Conservation (phyloP, 2,113 vertebrate species). For the Theropithecus gelada region DNA sequence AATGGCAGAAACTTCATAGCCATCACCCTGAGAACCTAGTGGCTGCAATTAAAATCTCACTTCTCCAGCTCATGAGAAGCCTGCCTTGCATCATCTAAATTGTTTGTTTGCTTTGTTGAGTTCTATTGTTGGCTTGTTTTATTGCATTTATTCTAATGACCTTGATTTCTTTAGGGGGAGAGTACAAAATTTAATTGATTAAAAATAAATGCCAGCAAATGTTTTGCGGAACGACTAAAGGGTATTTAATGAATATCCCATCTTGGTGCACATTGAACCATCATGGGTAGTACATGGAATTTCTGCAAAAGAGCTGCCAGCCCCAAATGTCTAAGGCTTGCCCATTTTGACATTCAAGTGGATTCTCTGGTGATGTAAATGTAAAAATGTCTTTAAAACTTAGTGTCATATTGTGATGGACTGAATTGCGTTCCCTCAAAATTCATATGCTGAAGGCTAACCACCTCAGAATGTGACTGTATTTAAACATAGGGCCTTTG, state of each 20-base stretch:
- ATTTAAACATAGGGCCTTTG: neutral
- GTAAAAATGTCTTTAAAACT: constrained; percentile 1
- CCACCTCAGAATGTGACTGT: neutral
- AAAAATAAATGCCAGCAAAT: neutral
- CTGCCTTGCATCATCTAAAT: neutral
- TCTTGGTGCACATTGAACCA: neutral
- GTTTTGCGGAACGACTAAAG: neutral
- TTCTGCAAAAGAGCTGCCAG: neutral
- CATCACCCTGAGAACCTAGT: too few species aligned
- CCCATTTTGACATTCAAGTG: neutral
- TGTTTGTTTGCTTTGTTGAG: neutral
- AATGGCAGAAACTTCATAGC: rapidly evolving
- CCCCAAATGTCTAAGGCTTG: neutral
- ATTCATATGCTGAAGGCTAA: neutral
- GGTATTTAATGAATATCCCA: neutral
- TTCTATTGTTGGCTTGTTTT: neutral
- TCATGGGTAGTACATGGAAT: neutral
- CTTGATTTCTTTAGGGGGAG: neutral
- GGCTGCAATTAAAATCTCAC: neutral
- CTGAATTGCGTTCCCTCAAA: neutral
- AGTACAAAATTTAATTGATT: neutral
- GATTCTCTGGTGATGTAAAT: neutral
- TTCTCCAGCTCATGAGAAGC: neutral
- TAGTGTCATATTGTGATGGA: neutral
- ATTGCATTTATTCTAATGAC: neutral